Conservation (phyloP, 2,888 invertebrate species). For the Torymus auratus region DNA sequence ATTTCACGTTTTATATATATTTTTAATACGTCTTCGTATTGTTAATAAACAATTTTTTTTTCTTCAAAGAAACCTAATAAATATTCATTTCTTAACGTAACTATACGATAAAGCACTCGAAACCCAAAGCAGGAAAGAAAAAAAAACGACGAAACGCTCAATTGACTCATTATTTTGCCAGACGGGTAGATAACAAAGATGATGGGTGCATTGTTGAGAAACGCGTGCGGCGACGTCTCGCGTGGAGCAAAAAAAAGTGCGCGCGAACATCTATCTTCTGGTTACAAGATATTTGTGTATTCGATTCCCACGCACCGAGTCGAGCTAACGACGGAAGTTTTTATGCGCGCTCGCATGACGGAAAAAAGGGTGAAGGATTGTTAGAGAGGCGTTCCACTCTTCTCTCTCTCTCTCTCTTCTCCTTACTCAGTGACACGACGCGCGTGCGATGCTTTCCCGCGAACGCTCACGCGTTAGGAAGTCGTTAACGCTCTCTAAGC, state of each 20-base stretch:
- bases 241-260: no score
- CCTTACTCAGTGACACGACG: constrained; percentile 1
- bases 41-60: no score
- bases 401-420: neutral
- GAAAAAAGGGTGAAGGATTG: constrained; percentile 12
- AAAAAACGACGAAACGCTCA: constrained; percentile 14
- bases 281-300: constrained; percentile 12
- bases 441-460: neutral
- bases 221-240: neutral
- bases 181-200: constrained; percentile 24
- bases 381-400: constrained; percentile 20
- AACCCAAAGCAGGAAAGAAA: neutral
- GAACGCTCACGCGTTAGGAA: neutral
- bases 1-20: no score
- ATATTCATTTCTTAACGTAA: no score
- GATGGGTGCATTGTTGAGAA: constrained; percentile 37
- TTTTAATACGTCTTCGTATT: no score
- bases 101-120: neutral
- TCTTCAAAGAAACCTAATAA: no score
- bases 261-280: neutral
- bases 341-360: neutral
- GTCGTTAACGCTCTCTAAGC: constrained; percentile 11
- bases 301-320: constrained; percentile 43
- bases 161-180: constrained; percentile 40
- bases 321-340: constrained; percentile 20